Percentiles rank a stretch among this genome's conserved stretches.
Conservation (phyloP, 2,888 invertebrate genomes). For the Cerceris rybyensis region DNA sequence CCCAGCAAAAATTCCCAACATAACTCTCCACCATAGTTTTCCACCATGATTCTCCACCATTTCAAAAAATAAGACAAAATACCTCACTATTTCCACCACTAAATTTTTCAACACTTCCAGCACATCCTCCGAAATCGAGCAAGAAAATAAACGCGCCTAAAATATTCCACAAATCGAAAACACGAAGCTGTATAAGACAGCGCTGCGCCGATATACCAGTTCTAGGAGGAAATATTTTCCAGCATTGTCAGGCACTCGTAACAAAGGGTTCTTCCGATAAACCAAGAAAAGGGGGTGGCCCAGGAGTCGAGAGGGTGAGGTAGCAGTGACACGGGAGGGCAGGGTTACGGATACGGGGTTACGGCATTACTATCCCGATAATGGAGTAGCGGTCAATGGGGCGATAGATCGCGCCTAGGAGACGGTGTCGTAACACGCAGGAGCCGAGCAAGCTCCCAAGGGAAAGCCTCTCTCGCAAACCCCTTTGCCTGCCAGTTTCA, state of each 20-base stretch:
- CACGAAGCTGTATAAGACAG: too few relatives aligned
- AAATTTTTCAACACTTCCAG: too few relatives aligned
- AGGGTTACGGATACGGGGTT: conserved; percentile 68
- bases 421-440: conserved; percentile 66
- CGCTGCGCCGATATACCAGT: conserved; percentile 7
- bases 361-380: conserved; percentile 76
- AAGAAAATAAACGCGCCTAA: too few relatives aligned
- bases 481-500: conserved; percentile 59
- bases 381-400: conserved; percentile 78
- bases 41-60: too few relatives aligned
- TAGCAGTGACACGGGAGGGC: conserved; percentile 44
- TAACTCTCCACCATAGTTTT: too few relatives aligned
- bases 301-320: conserved; percentile 26
- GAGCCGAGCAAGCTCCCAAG: conserved; percentile 68
- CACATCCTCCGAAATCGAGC: too few relatives aligned
- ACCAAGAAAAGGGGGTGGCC: conserved; percentile 79
- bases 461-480: conserved; percentile 50
- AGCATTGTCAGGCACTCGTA: conserved; percentile 15
- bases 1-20: too few relatives aligned
- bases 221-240: conserved; percentile 26
- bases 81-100: too few relatives aligned
- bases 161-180: too few relatives aligned
- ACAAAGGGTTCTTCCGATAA: conserved; percentile 67
- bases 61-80: too few relatives aligned
- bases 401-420: conserved; percentile 73